Base-by-base conservation (phyloP, 1,140 invertebrate genomes). In the Tenebrio molitor region DNA sequence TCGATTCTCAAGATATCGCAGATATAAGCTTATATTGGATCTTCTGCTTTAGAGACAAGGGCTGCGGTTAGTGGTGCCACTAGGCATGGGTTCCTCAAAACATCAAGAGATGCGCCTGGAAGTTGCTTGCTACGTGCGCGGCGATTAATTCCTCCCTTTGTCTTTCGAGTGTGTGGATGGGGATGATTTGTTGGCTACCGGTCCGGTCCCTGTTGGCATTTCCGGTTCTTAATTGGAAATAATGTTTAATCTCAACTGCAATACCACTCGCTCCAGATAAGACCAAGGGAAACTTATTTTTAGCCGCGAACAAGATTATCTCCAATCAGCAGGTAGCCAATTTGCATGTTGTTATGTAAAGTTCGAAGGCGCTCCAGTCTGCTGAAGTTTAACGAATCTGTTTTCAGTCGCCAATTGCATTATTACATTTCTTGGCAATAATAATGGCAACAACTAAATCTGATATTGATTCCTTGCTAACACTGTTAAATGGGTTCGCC, bases 1-100 rank as follows among this genome's bases (percentile, higher is more conserved):
- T 58, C 50, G 50, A 58, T 58, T 58, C 50, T 25, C 50, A 23
- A 58, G 50, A 29, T 29, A 58, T 29, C 29, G 23, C 21, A 6
- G 50, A 8, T 25, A 29, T 17, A 19, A n/a, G 23, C 19, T 21
- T 10, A 17, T 53, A 53, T 29, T 29, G 50, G 12, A 29, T 7
- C 12, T 39, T 2, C 36, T 29, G 50, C n/a, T 14, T 58, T 58
- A 12, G 23, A 15, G 29, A 58, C 23, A 29, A 14, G 23, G 50
- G 23, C 29, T 58, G 50, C 29, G 46, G 46, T 53, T 29, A 25
- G 10, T 25, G 10, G 21, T 53, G 50, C 19, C 19, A 12, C 21
- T 29, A 39, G 36, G 36, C 36, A 39, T 12, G 5, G 2, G 2
- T 5, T 39, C n/a, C 12, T 39, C 36, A 39, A 12, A 39, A 39